These are phyloP conservation scores for Acanthopagrus latus DNA, from an alignment of 2,797 vertebrate species.

Conservation along the genomic window DNA sequence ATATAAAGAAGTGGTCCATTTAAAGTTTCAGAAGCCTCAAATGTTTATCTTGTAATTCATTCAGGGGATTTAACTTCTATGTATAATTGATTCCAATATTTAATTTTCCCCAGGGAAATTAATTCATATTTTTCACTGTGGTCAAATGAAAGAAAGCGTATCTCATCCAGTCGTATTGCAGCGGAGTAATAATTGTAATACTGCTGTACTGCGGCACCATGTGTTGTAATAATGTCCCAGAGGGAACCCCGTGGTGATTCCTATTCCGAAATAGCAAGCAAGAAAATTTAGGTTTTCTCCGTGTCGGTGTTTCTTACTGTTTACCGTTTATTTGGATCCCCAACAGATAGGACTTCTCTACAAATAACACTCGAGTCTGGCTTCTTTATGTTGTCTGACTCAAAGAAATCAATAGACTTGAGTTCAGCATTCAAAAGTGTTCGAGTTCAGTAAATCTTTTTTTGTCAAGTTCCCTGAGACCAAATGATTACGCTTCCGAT, in stretches of 20 bases:
- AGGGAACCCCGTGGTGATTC: constrained; percentile 10
- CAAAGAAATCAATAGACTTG: constrained; percentile 19
- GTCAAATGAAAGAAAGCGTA: constrained; percentile 48
- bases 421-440: constrained; percentile 19
- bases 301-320: constrained; percentile 12
- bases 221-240: constrained; percentile 1
- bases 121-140: constrained; percentile 23
- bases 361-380: constrained; percentile 5
- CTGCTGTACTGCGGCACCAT: constrained; percentile 13
- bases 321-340: constrained; percentile 5
- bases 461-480: neutral
- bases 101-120: constrained; percentile 53
- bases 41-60: constrained; percentile 59
- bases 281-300: neutral
- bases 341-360: neutral
- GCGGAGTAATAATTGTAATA: constrained; percentile 27
- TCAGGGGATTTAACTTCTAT: constrained; percentile 49
- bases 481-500: neutral
- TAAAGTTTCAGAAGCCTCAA: constrained; percentile 52
- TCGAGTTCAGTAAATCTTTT: neutral
- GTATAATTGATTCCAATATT: constrained; percentile 67
- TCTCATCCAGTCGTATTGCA: constrained; percentile 32
- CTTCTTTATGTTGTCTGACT: neutral
- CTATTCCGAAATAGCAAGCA: neutral
- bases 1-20: constrained; percentile 44